Evolutionary conservation across 2,797 vertebrate genomes (phyloP), one percentile per base, ranked within the genome.

Genomic region (Falco novaeseelandiae): DNA sequence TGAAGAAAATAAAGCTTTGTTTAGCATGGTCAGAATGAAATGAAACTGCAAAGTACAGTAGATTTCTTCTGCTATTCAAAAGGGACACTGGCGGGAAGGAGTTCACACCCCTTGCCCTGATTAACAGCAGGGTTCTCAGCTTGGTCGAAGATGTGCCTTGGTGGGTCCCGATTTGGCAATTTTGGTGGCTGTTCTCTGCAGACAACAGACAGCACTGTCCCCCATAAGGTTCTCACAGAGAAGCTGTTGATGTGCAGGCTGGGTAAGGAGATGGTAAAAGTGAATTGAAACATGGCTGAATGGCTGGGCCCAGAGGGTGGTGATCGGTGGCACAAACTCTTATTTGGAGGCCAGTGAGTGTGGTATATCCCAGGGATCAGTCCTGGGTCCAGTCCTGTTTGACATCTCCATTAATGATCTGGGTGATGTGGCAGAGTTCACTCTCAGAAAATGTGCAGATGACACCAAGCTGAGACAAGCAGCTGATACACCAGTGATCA

Each of bases 171-270:
- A 20, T 42, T 30, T 48, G 12, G 19, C 38, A 48, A 2, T 85
- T 93, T 81, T n/a, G 12, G 12, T 61, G 6, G 40, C 40, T 42
- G 40, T 22, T 55, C 46, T 55, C 20, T 51, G 38, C 40, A 59
- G 34, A 20, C 27, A 57, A 20, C 17, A 30, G 46, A 30, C n/a
- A 54, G 16, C 15, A 2, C 27, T 51, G 19, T 69, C 13, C 61
- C 38, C 42, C 0, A 0, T n/a, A 57, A 51, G 32, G n/a, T 55
- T n/a, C 27, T 46, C 25, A 4, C 14, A 51, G 58, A 19, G 5
- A 78, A 65, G 30, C 30, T 55, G 40, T 48, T 74, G 52, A 46
- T 46, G 29, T 44, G 26, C 58, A 32, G 34, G 26, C 51, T 42
- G 30, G 32, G 36, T 52, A 51, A 58, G 22, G 12, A 51, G 65